These are phyloP conservation scores for Noturus placidus DNA, from an alignment of 2,113 vertebrate species.

Conservation along the genomic window DNA sequence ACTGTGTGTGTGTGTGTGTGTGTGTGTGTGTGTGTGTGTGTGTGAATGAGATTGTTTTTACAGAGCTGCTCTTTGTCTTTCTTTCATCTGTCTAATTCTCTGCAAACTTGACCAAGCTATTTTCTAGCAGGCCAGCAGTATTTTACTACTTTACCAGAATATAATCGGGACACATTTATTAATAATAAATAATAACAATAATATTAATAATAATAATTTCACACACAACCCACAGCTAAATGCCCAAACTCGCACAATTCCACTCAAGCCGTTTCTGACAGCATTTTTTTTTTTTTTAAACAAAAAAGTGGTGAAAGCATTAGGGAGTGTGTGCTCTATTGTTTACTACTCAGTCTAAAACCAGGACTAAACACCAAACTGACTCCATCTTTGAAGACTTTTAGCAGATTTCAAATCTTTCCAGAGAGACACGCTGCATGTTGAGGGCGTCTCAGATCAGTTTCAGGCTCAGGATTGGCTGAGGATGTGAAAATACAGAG, in stretches of 20 bases:
- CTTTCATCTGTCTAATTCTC: constrained; percentile 46
- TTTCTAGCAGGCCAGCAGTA: constrained; percentile 16
- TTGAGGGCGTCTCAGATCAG: constrained; percentile 22
- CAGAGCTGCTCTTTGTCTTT: constrained; percentile 39
- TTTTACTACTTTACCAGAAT: constrained; percentile 26
- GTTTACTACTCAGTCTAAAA: background rate
- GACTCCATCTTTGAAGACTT: background rate
- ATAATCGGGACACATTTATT: background rate
- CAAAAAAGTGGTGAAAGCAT: background rate
- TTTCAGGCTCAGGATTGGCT: background rate
- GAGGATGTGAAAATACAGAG: background rate
- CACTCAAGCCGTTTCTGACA: background rate
- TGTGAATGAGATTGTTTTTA: constrained; percentile 30
- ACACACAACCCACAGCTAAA: background rate
- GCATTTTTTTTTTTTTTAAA: background rate
- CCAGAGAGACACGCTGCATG: constrained; percentile 3
- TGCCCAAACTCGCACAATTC: background rate
- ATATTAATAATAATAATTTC: too few species aligned
- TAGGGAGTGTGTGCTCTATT: background rate
- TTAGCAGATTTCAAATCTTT: background rate
- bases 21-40: background rate
- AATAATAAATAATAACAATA: too few species aligned
- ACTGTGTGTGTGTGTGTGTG: constrained; percentile 11
- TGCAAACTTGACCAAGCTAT: constrained; percentile 10
- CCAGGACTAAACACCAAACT: background rate